Evolutionary conservation across 2,113 vertebrate species (phyloP).

Genomic region (Suncus etruscus): DNA sequence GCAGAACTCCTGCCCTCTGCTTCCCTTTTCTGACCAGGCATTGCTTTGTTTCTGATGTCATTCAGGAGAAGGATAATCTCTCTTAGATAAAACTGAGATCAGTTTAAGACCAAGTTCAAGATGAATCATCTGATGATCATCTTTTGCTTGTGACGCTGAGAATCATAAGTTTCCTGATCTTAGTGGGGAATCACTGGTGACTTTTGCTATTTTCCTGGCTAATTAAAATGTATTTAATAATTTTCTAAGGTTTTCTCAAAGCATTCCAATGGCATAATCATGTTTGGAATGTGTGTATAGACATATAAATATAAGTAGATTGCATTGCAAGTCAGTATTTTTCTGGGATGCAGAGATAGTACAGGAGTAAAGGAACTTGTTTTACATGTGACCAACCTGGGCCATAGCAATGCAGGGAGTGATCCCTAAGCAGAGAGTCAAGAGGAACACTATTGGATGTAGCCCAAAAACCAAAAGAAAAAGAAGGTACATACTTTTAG

Average conservation of each 20-base stretch:
- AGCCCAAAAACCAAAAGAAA: neutral
- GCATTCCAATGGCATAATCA: slow-evolving; percentile 2
- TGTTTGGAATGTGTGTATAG: slow-evolving; percentile 10
- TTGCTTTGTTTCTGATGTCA: neutral
- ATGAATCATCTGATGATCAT: neutral
- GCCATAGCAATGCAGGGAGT: too few species aligned
- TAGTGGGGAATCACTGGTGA: neutral
- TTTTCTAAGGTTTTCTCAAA: neutral
- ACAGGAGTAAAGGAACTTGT: too few species aligned
- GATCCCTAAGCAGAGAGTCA: too few species aligned
- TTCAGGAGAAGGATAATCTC: slow-evolving; percentile 27
- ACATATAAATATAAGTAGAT: slow-evolving; percentile 7
- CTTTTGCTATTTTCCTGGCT: neutral
- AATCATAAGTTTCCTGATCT: neutral
- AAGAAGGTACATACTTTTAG: neutral
- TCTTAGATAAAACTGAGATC: neutral
- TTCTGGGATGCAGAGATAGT: neutral
- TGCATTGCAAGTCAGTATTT: neutral
- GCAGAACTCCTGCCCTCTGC: neutral
- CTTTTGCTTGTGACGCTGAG: neutral
- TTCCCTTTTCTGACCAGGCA: neutral
- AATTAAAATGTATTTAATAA: slow-evolving; percentile 4
- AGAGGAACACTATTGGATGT: too few species aligned
- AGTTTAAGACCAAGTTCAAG: neutral
- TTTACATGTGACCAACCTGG: too few species aligned